Conservation (phyloP, 2,113 vertebrate genomes). For the Halcyon malimbica region DNA sequence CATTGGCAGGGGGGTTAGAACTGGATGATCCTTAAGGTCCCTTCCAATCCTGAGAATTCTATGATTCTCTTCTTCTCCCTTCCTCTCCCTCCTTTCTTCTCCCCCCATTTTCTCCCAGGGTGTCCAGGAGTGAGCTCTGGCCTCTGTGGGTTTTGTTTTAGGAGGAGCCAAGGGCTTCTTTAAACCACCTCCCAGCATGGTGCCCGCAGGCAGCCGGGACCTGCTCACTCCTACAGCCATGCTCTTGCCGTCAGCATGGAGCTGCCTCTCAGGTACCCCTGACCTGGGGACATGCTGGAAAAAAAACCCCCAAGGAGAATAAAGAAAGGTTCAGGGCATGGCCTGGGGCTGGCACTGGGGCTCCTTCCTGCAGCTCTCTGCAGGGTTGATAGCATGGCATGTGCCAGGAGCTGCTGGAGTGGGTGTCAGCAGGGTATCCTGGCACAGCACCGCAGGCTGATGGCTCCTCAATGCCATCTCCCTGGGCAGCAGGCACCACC, state of each 20-base stretch:
- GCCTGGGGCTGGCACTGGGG: not conserved
- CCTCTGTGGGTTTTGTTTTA: not conserved
- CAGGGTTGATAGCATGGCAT: not conserved
- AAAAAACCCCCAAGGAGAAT: not conserved
- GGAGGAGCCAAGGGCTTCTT: not conserved
- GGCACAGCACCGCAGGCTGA: rapidly evolving
- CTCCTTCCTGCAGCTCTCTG: not conserved
- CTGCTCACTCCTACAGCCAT: rapidly evolving
- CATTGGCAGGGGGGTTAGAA: no score
- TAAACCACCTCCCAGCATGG: not conserved
- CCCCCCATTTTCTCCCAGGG: not conserved
- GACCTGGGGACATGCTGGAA: not conserved
- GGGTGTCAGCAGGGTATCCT: not conserved
- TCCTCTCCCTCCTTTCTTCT: not conserved
- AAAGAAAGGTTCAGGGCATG: not conserved
- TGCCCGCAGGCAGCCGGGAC: rapidly evolving
- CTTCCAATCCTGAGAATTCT: no score
- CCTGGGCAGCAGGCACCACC: not conserved
- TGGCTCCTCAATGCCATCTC: rapidly evolving
- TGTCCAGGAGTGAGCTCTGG: not conserved
- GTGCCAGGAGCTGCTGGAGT: not conserved
- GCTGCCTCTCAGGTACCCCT: not conserved
- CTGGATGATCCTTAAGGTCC: no score
- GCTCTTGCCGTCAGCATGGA: not conserved
- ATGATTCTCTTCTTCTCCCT: not conserved